These are phyloP conservation scores for Colossoma macropomum DNA, from an alignment of 2,113 vertebrate genomes.

Conservation along the genomic window DNA sequence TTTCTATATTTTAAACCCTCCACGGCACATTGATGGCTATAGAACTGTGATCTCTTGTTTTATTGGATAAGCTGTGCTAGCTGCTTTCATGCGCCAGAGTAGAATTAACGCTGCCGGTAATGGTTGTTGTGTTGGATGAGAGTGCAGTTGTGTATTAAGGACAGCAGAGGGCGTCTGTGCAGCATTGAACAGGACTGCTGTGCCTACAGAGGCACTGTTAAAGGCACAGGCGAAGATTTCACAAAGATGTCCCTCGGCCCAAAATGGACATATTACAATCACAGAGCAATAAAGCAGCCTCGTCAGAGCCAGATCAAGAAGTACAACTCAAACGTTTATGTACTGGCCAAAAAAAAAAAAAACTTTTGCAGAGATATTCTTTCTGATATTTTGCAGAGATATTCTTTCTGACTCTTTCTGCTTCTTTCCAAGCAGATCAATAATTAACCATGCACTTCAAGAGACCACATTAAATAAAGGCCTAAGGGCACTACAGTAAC, in stretches of 20 bases:
- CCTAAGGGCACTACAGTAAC: not conserved
- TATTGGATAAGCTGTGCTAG: not conserved
- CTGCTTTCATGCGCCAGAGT: not conserved
- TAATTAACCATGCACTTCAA: not conserved
- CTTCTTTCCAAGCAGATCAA: not conserved
- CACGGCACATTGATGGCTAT: slow-evolving; percentile 24
- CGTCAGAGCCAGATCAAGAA: slow-evolving; percentile 27
- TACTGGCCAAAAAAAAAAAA: not conserved
- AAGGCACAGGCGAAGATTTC: slow-evolving; percentile 61
- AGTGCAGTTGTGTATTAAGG: slow-evolving; percentile 32
- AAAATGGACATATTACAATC: slow-evolving; percentile 9
- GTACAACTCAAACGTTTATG: slow-evolving; percentile 25
- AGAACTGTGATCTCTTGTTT: not conserved
- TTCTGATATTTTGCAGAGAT: not conserved
- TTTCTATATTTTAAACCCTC: not conserved
- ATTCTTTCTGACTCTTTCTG: not conserved
- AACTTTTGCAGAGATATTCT: not conserved
- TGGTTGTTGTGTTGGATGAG: slow-evolving; percentile 11
- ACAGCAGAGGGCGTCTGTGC: slow-evolving; percentile 69
- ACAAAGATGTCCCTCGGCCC: slow-evolving; percentile 21
- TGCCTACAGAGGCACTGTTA: slow-evolving; percentile 38
- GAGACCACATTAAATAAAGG: not conserved
- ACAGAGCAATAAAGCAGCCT: slow-evolving; percentile 11
- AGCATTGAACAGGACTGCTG: slow-evolving; percentile 40
- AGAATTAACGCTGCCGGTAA: not conserved